These are phyloP conservation scores for Myzus persicae DNA, from an alignment of 1,140 invertebrate species.

Conservation along the genomic window DNA sequence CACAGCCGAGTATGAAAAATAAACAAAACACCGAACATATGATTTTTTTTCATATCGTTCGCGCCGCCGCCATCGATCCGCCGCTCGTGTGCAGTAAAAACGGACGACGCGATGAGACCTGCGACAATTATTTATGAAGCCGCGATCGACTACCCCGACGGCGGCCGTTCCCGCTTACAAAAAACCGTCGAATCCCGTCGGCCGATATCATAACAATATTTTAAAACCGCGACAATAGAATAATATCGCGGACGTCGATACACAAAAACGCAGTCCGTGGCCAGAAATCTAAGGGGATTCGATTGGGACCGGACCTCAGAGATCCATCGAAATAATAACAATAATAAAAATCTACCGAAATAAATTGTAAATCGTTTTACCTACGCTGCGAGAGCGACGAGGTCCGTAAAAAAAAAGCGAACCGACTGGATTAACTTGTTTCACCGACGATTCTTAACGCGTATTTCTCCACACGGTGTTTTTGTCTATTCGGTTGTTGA, in stretches of 20 bases:
- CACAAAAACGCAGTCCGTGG: not conserved
- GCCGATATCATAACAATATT: not conserved
- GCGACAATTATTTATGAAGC: not conserved
- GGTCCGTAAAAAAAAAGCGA: not conserved
- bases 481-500: not conserved
- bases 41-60: not conserved
- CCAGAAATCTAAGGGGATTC: not conserved
- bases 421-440: slow-evolving; percentile 35
- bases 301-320: not conserved
- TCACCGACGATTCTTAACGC: not conserved
- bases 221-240: not conserved
- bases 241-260: not conserved
- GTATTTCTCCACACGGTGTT: not conserved
- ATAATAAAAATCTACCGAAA: not conserved
- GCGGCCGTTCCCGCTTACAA: not conserved
- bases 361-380: not conserved
- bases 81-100: not conserved
- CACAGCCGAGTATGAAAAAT: not conserved
- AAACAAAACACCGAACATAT: slow-evolving; percentile 19
- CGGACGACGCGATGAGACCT: not conserved
- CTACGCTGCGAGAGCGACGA: not conserved
- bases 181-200: not conserved
- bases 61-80: not conserved
- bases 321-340: too few relatives aligned
- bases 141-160: not conserved